phyloP scores from a whole-genome alignment of 2,888 invertebrate genomes.

The Pomacea canaliculata region DNA sequence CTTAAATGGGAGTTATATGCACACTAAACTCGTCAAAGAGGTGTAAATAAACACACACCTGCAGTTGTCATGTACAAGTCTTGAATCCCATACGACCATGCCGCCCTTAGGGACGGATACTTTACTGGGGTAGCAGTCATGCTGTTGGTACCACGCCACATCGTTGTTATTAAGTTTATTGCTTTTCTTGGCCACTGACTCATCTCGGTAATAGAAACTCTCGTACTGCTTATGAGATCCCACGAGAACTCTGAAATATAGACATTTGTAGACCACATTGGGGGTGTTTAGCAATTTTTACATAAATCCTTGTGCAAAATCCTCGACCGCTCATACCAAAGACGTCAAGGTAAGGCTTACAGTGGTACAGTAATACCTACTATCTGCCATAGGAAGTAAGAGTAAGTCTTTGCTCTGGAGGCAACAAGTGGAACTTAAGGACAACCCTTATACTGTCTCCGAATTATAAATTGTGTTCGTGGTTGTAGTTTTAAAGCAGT shows the following conservation, averaged over 20 bases:
- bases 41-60: constrained; percentile 5
- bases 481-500: too few relatives aligned
- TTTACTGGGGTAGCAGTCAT: constrained; percentile 45
- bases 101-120: constrained; percentile 61
- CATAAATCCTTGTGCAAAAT: not conserved
- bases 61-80: constrained; percentile 57
- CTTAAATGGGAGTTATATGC: too few relatives aligned
- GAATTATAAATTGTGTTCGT: too few relatives aligned
- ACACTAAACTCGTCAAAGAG: too few relatives aligned
- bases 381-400: too few relatives aligned
- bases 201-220: constrained; percentile 2
- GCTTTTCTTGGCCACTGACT: not conserved
- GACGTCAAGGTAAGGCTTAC: too few relatives aligned
- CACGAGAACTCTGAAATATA: constrained; percentile 40
- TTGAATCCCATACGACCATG: constrained; percentile 62
- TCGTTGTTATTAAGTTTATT: not conserved
- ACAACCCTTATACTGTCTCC: too few relatives aligned
- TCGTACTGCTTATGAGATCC: constrained; percentile 38
- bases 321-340: not conserved
- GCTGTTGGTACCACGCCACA: constrained; percentile 38
- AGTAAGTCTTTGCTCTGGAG: too few relatives aligned
- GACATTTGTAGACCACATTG: constrained; percentile 5
- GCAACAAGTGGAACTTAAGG: too few relatives aligned
- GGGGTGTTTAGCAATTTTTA: not conserved
- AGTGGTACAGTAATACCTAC: too few relatives aligned